Conservation (phyloP, 2,888 invertebrate species). For the Noctua janthina region DNA sequence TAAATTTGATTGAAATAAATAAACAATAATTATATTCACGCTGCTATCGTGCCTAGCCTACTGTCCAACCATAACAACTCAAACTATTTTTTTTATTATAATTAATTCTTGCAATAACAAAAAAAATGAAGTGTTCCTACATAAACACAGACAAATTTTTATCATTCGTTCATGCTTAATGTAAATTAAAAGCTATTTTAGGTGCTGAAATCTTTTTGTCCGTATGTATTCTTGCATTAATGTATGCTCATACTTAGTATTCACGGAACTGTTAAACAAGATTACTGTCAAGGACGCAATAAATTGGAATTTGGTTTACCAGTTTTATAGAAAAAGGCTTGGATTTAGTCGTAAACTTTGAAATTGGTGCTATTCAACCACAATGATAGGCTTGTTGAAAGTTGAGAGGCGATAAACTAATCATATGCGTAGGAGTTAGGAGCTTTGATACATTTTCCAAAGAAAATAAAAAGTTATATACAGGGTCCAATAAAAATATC, state of each 20-base stretch:
- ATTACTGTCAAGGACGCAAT: slow-evolving; percentile 51
- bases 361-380: slow-evolving; percentile 38
- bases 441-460: background rate
- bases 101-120: too few relatives aligned
- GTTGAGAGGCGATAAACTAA: slow-evolving; percentile 29
- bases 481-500: too few relatives aligned
- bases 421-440: background rate
- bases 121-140: slow-evolving; percentile 5
- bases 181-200: slow-evolving; percentile 16
- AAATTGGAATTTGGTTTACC: slow-evolving; percentile 33
- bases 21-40: background rate
- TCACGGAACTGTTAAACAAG: slow-evolving; percentile 41
- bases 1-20: too few relatives aligned
- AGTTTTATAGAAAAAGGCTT: slow-evolving; percentile 47
- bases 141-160: background rate
- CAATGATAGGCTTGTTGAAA: slow-evolving; percentile 20
- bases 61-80: background rate
- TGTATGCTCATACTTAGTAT: slow-evolving; percentile 33
- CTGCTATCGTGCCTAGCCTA: background rate
- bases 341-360: slow-evolving; percentile 46
- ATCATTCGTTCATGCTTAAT: slow-evolving; percentile 12
- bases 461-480: background rate
- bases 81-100: too few relatives aligned
- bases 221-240: slow-evolving; percentile 18
- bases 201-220: slow-evolving; percentile 15